Conservation (phyloP, 2,797 vertebrate genomes). For the Argya squamiceps region DNA sequence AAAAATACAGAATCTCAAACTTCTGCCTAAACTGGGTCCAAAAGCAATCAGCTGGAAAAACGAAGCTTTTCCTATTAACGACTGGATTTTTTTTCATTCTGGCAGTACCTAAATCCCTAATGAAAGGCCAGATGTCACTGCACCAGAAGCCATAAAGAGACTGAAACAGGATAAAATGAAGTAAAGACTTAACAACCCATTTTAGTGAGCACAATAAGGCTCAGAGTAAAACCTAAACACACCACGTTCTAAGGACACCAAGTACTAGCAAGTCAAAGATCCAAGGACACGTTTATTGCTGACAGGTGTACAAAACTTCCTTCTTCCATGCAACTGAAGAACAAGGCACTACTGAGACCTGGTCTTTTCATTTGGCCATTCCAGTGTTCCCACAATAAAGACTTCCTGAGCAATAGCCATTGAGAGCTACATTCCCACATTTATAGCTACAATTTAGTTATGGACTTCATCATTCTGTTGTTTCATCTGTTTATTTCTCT, state of each 20-base stretch:
- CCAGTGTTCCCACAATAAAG: neutral
- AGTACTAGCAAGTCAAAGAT: neutral
- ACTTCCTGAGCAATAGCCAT: neutral
- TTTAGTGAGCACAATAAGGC: neutral
- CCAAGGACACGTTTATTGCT: conserved; percentile 11
- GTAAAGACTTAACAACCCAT: conserved; percentile 16
- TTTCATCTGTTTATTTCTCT: conserved; percentile 9
- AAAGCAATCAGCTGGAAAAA: neutral
- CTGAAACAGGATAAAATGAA: neutral
- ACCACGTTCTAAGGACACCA: neutral
- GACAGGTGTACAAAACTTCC: neutral
- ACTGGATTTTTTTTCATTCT: neutral
- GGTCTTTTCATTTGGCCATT: neutral
- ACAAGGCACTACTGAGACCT: neutral
- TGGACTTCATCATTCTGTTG: neutral
- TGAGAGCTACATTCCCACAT: neutral
- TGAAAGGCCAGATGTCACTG: neutral
- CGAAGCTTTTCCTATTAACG: neutral
- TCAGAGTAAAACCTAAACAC: neutral
- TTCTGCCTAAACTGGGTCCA: neutral
- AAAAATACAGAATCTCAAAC: neutral
- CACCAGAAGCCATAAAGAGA: neutral
- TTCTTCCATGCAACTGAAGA: neutral
- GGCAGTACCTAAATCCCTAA: neutral
- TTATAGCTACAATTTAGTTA: conserved; percentile 24